Evolutionary conservation across 2,113 vertebrate species (phyloP).

Genomic region (Lagopus muta): DNA sequence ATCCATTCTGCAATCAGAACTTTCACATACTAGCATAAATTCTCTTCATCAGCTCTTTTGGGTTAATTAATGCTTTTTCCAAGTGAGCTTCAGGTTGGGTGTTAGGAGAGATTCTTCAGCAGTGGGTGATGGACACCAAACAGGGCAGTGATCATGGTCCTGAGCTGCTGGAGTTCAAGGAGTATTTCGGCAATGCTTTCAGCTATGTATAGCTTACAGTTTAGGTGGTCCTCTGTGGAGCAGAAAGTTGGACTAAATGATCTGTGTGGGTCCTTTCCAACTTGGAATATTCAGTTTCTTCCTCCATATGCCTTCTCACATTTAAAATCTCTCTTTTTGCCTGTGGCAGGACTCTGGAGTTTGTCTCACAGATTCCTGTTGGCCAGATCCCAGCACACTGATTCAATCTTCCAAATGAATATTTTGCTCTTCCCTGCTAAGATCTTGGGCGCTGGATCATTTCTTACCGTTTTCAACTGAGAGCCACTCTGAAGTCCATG

Average conservation of each 20-base stretch:
- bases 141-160: not conserved
- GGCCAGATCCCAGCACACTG: not conserved
- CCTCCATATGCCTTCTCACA: not conserved
- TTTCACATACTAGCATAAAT: not conserved
- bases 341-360: not conserved
- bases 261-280: not conserved
- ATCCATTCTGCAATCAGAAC: not conserved
- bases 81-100: not conserved
- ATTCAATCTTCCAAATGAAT: not conserved
- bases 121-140: too few relatives aligned
- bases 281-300: not conserved
- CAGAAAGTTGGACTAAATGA: not conserved
- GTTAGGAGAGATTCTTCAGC: not conserved
- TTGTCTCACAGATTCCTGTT: not conserved
- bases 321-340: not conserved
- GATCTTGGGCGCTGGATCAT: not conserved
- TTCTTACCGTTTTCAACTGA: not conserved
- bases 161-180: not conserved
- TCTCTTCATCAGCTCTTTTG: not conserved
- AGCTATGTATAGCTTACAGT: not conserved
- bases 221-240: not conserved
- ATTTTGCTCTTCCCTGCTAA: not conserved
- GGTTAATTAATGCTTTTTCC: not conserved
- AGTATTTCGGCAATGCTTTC: not conserved
- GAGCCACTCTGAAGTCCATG: not conserved